These are phyloP conservation scores for Liopterus haemorrhoidalis DNA, from an alignment of 2,888 invertebrate genomes.

Conservation along the genomic window DNA sequence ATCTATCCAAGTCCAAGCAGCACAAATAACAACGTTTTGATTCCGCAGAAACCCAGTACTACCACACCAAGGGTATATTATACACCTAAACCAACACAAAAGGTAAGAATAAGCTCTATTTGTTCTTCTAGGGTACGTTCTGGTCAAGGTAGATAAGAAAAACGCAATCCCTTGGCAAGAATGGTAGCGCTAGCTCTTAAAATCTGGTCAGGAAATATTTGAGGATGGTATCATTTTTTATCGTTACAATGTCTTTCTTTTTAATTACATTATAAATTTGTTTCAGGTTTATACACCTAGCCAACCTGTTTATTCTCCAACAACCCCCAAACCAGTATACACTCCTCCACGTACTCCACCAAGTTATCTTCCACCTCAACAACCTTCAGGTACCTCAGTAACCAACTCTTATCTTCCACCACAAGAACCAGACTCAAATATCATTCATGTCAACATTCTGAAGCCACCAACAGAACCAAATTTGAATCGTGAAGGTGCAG, in stretches of 20 bases:
- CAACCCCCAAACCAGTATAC: conserved; percentile 18
- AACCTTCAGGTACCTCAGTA: conserved; percentile 32
- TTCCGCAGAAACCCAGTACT: no score
- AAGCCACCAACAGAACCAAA: conserved; percentile 13
- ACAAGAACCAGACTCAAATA: conserved; percentile 20
- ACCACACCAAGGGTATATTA: conserved; percentile 25
- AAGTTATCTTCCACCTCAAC: conserved; percentile 25
- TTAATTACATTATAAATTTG: conserved; percentile 1
- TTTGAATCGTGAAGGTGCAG: conserved; percentile 17
- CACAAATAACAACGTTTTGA: not conserved
- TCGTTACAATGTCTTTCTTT: not conserved
- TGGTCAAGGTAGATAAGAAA: no score
- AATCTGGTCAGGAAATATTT: no score
- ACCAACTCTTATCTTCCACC: conserved; percentile 26
- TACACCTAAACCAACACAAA: conserved; percentile 38
- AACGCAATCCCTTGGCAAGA: no score
- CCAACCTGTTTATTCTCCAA: not conserved
- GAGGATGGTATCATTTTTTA: not conserved
- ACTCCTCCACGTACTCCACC: conserved; percentile 19
- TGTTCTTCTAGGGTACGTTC: no score
- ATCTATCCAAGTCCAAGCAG: not conserved
- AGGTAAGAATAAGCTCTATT: no score
- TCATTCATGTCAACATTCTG: conserved; percentile 19
- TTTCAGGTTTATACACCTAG: conserved; percentile 23
- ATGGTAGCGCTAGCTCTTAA: no score